Conservation (phyloP, 1,140 invertebrate genomes). For the Saccostrea echinata region DNA sequence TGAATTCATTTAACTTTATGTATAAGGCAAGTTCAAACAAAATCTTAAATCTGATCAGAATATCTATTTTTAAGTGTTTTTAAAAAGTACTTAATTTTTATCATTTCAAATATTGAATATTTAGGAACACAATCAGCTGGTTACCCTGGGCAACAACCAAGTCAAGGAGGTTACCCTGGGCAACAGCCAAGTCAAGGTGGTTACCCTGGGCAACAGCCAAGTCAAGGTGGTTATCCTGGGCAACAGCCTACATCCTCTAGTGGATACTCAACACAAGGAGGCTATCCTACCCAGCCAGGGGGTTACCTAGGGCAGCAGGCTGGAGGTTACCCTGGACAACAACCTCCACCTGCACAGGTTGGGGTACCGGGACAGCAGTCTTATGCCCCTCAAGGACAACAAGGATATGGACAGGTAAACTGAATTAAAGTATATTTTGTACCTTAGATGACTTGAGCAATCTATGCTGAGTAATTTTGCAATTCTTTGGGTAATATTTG, state of each 20-base stretch:
- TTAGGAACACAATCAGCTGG: not conserved
- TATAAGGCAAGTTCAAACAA: too few relatives aligned
- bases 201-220: constrained; percentile 51
- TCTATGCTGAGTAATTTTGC: too few relatives aligned
- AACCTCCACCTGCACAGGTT: not conserved
- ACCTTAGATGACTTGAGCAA: too few relatives aligned
- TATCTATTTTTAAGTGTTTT: too few relatives aligned
- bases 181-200: constrained; percentile 3
- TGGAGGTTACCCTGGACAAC: not conserved
- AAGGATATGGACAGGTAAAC: constrained; percentile 45
- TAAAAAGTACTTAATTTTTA: too few relatives aligned
- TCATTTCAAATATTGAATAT: not conserved
- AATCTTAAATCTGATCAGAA: too few relatives aligned
- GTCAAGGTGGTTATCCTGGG: constrained; percentile 41
- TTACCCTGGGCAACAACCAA: constrained; percentile 31
- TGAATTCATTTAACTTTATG: too few relatives aligned
- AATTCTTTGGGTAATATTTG: not conserved
- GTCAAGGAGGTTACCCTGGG: constrained; percentile 31
- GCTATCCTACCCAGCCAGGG: constrained; percentile 25
- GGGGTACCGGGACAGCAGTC: constrained; percentile 18
- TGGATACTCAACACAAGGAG: not conserved
- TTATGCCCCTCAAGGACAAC: constrained; percentile 40
- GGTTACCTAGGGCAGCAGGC: constrained; percentile 52
- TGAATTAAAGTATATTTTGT: too few relatives aligned
- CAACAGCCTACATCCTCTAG: constrained; percentile 38